Evolutionary conservation across 2,113 vertebrate genomes (phyloP).

Genomic region (Pluvialis apricaria): DNA sequence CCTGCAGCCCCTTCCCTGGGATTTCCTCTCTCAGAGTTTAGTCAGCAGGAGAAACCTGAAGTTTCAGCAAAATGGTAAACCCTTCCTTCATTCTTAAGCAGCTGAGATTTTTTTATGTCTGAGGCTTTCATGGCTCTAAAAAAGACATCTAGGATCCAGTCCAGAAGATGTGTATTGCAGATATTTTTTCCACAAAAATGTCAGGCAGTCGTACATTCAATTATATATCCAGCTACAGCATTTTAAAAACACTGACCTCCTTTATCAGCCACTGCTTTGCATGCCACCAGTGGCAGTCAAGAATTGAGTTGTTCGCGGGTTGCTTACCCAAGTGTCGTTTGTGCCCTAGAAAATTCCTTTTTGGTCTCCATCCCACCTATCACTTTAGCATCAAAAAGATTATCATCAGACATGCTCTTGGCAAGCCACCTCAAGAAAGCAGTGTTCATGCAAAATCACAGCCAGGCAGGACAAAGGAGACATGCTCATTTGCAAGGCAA

Average conservation of each 20-base stretch:
- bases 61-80: slow-evolving; percentile 55
- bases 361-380: not conserved
- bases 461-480: slow-evolving; percentile 15
- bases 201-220: not conserved
- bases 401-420: not conserved
- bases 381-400: not conserved
- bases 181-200: slow-evolving; percentile 53
- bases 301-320: not conserved
- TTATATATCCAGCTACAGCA: not conserved
- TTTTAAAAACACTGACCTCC: not conserved
- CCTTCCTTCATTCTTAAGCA: slow-evolving; percentile 4
- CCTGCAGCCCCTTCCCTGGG: slow-evolving; percentile 42
- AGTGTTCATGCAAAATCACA: not conserved
- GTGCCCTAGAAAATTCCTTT: not conserved
- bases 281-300: not conserved
- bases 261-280: not conserved
- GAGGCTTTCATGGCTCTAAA: slow-evolving; percentile 25
- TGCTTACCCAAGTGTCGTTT: not conserved
- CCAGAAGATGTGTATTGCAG: slow-evolving; percentile 53
- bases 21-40: slow-evolving; percentile 20
- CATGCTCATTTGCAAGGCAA: not conserved
- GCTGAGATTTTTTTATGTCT: slow-evolving; percentile 34
- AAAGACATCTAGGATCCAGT: slow-evolving; percentile 34
- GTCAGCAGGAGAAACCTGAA: slow-evolving; percentile 52
- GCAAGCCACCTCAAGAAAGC: slow-evolving; percentile 10